phyloP scores from a whole-genome alignment of 2,797 vertebrate species.

The Anas capensis region DNA sequence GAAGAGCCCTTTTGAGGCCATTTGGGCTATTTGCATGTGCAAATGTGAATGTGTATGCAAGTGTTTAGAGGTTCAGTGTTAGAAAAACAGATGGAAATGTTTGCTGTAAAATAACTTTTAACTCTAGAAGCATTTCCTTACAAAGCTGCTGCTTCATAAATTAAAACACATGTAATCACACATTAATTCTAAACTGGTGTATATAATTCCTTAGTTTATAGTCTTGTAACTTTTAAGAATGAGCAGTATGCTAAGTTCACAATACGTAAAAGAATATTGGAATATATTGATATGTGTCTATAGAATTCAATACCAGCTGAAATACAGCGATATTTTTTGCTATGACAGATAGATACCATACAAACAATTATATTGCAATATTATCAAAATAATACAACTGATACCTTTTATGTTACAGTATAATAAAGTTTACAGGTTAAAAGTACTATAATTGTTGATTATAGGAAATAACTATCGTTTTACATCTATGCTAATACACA shows the following conservation, averaged over 20 bases:
- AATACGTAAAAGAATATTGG: background rate
- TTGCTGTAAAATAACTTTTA: background rate
- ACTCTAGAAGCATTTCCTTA: background rate
- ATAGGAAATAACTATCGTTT: background rate
- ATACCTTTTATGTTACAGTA: background rate
- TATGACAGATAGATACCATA: background rate
- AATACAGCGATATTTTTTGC: background rate
- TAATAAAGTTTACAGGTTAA: background rate
- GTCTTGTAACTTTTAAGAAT: background rate
- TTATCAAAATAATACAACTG: background rate
- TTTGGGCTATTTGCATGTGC: background rate
- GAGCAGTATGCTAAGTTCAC: background rate
- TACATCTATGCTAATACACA: background rate
- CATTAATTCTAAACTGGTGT: background rate
- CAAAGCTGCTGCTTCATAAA: slow-evolving; percentile 29
- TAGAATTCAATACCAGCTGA: background rate
- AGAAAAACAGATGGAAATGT: background rate
- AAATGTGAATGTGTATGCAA: background rate
- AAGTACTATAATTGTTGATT: background rate
- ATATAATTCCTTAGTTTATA: background rate
- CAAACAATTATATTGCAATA: background rate
- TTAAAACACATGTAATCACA: background rate
- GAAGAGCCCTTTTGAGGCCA: background rate
- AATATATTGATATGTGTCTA: background rate
- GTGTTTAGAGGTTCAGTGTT: background rate